Evolutionary conservation across 2,113 vertebrate genomes (phyloP), one percentile per base, ranked within the genome.

Genomic region (Notothenia rossii): DNA sequence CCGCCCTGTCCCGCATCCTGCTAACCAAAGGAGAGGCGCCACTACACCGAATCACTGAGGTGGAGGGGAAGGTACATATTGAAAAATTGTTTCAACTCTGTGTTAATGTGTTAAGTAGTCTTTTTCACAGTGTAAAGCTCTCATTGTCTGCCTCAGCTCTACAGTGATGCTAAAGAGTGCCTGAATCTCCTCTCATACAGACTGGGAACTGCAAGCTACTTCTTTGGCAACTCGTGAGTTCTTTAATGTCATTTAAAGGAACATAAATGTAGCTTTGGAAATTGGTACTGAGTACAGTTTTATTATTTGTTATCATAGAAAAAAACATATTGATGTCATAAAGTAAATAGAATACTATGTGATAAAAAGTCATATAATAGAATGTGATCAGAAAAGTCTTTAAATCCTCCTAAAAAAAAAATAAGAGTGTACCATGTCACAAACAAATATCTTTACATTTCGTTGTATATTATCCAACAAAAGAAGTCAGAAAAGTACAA

Each of bases 111-210:
- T 25, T 17, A 50, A 33, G 3, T 46, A 17, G 6, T 46, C 15
- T 68, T 40, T 59, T 72, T 50, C 14, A 56, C 11, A 45, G 20
- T 69, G 3, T 45, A 22, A 61, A 55, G 66, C 2, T 33, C 8
- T 71, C 33, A 10, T 67, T 36, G 25, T 82, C 58, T 78, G 14
- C 65, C 22, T 75, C 81, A 99, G 98, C 96, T 99, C 90, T 99
- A 99, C 95, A 97, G 96, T 88, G 98, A 99, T 92, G 98, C 97
- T 91, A 99, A 97, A 93, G 98, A 99, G 89, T 99, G 98, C 93
- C 96, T 99, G 87, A 99, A 99, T 91, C 95, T 99, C 81, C 95
- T 99, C 50, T 98, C 98, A 58, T 94, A 97, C 94, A 96, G 98
- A 94, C 90, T 99, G 91, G 98, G 97, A 81, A 94, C 95, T 69